Base-by-base conservation (phyloP, 1,140 invertebrate genomes). In the Atta colombica region DNA sequence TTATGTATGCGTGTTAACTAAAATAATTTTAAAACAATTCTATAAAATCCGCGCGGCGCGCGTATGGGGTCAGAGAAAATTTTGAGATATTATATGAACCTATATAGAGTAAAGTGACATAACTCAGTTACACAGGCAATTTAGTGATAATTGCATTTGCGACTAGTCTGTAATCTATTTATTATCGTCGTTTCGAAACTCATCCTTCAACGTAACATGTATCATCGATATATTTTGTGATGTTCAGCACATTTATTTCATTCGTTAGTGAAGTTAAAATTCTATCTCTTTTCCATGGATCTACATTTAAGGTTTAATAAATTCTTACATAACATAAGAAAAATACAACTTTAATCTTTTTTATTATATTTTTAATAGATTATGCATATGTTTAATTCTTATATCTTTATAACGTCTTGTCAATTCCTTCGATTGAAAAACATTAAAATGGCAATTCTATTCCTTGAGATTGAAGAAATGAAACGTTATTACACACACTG, bases 11-110 rank as follows among this genome's bases (percentile, higher is more conserved):
- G 35, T 25, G 39, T 51, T 25, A 51, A 78, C 18, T n/a, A 51
- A 66, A 78, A 78, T 77, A 77, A 77, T 49, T 77, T 77, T 77
- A 51, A 78, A 78, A 78, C 28, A 66, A 77, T 51, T 31, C 39
- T 78, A 78, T 21, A 35, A 49, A 31, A 21, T 66, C 25, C 25
- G 35, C 35, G 7, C 35, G 35, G 1, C 7, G 7, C 7, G 35
- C 35, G 8, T 39, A 60, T 66, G 35, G 14, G n/a, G 21, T 14
- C 61, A 66, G 61, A 66, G 39, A 78, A 78, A 66, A 66, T 78
- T 51, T 78, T 66, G 28, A 66, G 61, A 78, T 66, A 78, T 78
- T 78, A 78, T 66, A 39, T 25, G 21, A 81, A 81, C 65, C 65
- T 31, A 71, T 55, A 49, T 12, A 58, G 31, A 21, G 5, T 39